Evolutionary conservation across 2,888 invertebrate species (phyloP).

Genomic region (Tinea pellionella): DNA sequence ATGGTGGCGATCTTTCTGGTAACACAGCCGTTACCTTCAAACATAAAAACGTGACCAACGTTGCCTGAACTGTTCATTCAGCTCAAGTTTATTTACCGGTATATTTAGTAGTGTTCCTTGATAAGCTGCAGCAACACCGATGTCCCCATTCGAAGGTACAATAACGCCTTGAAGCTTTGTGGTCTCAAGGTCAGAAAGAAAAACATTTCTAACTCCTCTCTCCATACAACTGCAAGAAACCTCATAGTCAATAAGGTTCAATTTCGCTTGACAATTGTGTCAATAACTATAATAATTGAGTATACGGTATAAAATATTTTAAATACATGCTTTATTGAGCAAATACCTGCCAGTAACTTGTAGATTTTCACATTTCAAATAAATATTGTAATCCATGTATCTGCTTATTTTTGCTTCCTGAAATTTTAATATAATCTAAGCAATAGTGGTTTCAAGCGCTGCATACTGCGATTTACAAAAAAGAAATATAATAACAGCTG

Average conservation of each 20-base stretch:
- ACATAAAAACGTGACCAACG: neutral
- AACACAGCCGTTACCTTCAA: slow-evolving; percentile 52
- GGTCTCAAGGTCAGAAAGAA: slow-evolving; percentile 34
- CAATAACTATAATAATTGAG: too few relatives aligned
- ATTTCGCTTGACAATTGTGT: too few relatives aligned
- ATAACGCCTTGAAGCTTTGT: slow-evolving; percentile 39
- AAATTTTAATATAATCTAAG: slow-evolving; percentile 20
- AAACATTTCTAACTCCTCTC: slow-evolving; percentile 48
- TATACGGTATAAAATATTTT: too few relatives aligned
- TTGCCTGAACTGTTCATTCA: too few relatives aligned
- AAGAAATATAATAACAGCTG: too few relatives aligned
- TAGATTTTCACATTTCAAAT: slow-evolving; percentile 87
- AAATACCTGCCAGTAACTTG: slow-evolving; percentile 86
- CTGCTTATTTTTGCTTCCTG: slow-evolving; percentile 61
- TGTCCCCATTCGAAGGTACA: slow-evolving; percentile 52
- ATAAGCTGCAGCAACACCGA: slow-evolving; percentile 54
- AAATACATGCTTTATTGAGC: neutral
- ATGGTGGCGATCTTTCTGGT: slow-evolving; percentile 44
- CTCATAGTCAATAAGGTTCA: neutral
- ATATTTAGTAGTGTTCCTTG: slow-evolving; percentile 48
- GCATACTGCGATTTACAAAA: too few relatives aligned
- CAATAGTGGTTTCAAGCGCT: too few relatives aligned
- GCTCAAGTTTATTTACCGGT: slow-evolving; percentile 32
- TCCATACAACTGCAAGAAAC: slow-evolving; percentile 40
- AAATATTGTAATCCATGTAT: slow-evolving; percentile 76